Percentiles rank a stretch among this genome's conserved stretches.
These are phyloP conservation scores for Anthoscopus minutus DNA, from an alignment of 2,113 vertebrate genomes.

Conservation along the genomic window DNA sequence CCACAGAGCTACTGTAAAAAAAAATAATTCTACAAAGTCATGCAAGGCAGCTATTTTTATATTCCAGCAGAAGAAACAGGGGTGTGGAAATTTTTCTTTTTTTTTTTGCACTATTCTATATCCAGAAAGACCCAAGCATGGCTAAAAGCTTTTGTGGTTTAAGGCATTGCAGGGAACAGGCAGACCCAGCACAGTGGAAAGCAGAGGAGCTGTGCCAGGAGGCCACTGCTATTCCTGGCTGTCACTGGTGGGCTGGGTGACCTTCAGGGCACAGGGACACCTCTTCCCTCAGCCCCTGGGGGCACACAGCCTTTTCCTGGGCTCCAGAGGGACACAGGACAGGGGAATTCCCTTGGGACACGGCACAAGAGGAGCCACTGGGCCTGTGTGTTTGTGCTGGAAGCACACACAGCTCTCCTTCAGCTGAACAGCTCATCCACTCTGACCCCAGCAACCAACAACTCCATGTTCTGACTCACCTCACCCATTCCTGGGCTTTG, in stretches of 20 bases:
- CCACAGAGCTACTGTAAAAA: not conserved
- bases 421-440: not conserved
- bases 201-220: not conserved
- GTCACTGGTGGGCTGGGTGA: not conserved
- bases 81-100: not conserved
- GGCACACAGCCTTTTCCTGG: not conserved
- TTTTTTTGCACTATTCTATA: not conserved
- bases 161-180: not conserved
- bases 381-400: not conserved
- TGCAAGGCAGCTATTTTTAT: not conserved
- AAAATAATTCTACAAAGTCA: not conserved
- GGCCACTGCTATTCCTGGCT: not conserved
- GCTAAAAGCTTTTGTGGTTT: slow-evolving; percentile 18
- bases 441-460: not conserved
- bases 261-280: not conserved
- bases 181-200: not conserved
- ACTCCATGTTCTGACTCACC: not conserved
- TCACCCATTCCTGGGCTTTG: not conserved
- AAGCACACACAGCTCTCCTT: not conserved
- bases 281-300: not conserved
- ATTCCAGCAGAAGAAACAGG: not conserved
- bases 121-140: not conserved
- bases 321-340: not conserved
- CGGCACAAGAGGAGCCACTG: not conserved
- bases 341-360: not conserved